phyloP scores from a whole-genome alignment of 2,113 vertebrate species.

The Thamnaconus septentrionalis region DNA sequence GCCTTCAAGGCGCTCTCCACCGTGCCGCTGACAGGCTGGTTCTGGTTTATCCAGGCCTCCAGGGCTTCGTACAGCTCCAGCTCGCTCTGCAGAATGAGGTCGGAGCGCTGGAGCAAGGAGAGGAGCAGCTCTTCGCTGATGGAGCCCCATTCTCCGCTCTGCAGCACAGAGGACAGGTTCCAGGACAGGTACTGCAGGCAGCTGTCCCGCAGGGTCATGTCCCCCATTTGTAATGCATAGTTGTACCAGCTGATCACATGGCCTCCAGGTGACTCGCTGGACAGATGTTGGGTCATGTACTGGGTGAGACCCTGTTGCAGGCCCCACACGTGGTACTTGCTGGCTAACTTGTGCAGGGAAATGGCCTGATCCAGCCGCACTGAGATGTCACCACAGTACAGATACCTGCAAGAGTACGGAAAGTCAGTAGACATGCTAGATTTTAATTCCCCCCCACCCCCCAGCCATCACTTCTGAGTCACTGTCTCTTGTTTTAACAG shows the following conservation, averaged over 20 bases:
- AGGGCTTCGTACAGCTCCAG: conserved; percentile 90
- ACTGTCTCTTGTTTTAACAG: conserved; percentile 28
- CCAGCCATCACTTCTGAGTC: conserved; percentile 38
- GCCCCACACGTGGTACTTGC: conserved; percentile 85
- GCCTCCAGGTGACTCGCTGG: conserved; percentile 86
- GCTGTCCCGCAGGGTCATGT: conserved; percentile 83
- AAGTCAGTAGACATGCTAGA: conserved; percentile 3
- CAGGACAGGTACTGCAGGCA: conserved; percentile 95
- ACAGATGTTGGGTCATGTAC: conserved; percentile 90
- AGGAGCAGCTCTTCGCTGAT: conserved; percentile 88
- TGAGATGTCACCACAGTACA: conserved; percentile 91
- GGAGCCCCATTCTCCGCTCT: conserved; percentile 85
- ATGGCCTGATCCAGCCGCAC: conserved; percentile 88
- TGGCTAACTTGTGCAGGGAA: conserved; percentile 89
- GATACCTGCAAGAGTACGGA: conserved; percentile 79
- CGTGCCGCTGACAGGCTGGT: conserved; percentile 75
- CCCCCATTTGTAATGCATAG: conserved; percentile 85
- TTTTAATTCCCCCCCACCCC: conserved; percentile 14
- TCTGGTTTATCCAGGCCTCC: conserved; percentile 85
- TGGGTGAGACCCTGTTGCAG: conserved; percentile 88
- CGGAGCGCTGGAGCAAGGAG: conserved; percentile 89
- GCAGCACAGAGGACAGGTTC: conserved; percentile 91
- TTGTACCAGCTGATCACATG: conserved; percentile 95
- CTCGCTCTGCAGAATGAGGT: conserved; percentile 92
- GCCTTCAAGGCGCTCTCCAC: conserved; percentile 81